Base-by-base conservation (phyloP, 30 jellyfish, hydroid and myxozoan species). In the Hydractinia symbiolongicarpus region DNA sequence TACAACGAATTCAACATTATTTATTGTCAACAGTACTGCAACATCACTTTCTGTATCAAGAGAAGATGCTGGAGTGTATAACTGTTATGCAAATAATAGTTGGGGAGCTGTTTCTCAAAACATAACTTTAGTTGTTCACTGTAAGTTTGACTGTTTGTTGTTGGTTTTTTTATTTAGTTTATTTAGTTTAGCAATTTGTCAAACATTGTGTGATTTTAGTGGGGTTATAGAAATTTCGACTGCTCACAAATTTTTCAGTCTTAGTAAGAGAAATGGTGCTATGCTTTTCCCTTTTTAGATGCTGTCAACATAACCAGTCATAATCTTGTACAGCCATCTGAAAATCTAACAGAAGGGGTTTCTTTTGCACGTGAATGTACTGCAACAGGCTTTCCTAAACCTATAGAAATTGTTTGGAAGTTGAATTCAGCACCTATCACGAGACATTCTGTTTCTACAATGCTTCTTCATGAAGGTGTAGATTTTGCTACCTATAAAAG, bases 381-480 rank as follows among this genome's bases (percentile, higher is more conserved):
- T 64, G 74, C 74, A 6, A 64, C 9, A 64, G 74, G 74, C 40
- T 64, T n/a, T 4, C 74, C 74, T 64, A 64, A 64, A 64, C 74
- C 74, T n/a, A 64, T 64, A 7, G 40, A 9, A 7, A 6, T 64
- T 64, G 17, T n/a, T n/a, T 64, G 74, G 74, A n/a, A n/a, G 19
- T 6, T 7, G 7, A 13, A 64, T 64, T 13, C 9, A 6, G 17
- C 9, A 6, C 74, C 16, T 7, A 6, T 64, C 19, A 64, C 74
- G 2, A 30, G 44, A 30, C 52, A 64, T 13, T 0, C 40, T 51
- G 4, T 64, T 6, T n/a, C 74, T n/a, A 64, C 4, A 64, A 6
- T 64, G 19, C 19, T 13, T 6, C 19, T 64, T 0, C 52, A 1
- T 0, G 74, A 64, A 13, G 74, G 74, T n/a, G 74, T n/a, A 51